Conservation (phyloP, 2,113 vertebrate genomes). For the Chlorocebus sabaeus region DNA sequence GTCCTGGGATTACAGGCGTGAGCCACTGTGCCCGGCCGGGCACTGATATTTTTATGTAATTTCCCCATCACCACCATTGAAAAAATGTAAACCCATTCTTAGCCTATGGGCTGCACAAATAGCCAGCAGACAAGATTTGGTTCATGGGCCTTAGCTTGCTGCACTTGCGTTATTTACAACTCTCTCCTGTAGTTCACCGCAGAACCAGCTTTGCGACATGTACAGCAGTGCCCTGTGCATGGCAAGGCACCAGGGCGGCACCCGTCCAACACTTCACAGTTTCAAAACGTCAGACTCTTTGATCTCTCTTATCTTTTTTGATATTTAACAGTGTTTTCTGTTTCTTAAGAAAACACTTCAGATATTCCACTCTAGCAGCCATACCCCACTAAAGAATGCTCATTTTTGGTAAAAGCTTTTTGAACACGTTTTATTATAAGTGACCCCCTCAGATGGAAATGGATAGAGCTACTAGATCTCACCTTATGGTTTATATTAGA, state of each 20-base stretch:
- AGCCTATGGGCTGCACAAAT: background rate
- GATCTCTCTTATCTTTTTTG: background rate
- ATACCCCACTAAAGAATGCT: background rate
- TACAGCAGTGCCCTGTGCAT: rapidly evolving
- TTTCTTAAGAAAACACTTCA: background rate
- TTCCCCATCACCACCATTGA: background rate
- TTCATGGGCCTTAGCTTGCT: background rate
- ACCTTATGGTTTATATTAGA: background rate
- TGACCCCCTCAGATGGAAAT: background rate
- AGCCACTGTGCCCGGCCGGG: too few species aligned
- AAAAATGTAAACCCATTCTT: background rate
- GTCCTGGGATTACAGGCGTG: too few species aligned
- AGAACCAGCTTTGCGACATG: background rate
- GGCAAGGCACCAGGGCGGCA: background rate
- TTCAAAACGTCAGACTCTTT: background rate
- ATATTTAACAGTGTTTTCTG: background rate
- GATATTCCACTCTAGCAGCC: background rate
- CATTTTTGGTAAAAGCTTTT: background rate
- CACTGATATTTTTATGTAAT: background rate
- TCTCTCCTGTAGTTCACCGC: background rate
- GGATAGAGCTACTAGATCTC: background rate
- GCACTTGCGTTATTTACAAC: background rate
- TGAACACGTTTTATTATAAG: background rate
- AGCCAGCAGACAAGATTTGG: background rate
- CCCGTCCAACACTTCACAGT: background rate